Evolutionary conservation across 2,797 vertebrate genomes (phyloP), one percentile per base, ranked within the genome.

Genomic region (Podarcis siculus): DNA sequence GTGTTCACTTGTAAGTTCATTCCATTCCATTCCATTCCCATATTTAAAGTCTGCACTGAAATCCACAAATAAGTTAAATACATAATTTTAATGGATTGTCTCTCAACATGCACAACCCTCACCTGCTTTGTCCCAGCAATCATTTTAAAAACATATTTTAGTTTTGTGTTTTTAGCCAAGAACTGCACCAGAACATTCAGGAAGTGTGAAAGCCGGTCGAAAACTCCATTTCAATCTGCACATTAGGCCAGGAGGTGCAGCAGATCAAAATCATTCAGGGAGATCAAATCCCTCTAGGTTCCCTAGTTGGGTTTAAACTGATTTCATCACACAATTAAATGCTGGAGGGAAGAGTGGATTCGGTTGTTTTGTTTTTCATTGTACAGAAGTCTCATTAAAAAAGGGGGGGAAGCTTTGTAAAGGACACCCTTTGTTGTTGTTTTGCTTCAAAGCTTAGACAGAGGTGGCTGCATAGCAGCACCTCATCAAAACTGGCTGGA

Each of bases 401-500:
- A 42, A 2, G 1, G 42, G 42, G 42, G 42, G 42, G 1, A 9
- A 32, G 30, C 37, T 86, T 32, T 84, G 55, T 49, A 49, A 85
- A 80, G 39, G 75, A 75, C 27, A n/a, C 9, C 17, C 78, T 66
- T 86, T 67, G 84, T 86, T 80, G 78, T 32, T 67, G 61, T 39
- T 66, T 35, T 49, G 73, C 76, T 85, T 85, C 30, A 80, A 72
- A 80, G 25, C 15, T 21, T 21, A 73, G 9, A 64, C 32, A 15
- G 13, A 66, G n/a, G 32, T 35, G 15, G 17, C 37, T 42, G 4
- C n/a, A 42, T 71, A 84, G 8, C 8, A 77, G 6, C 37, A 35
- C 37, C n/a, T 37, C 69, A 73, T 84, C 69, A 35, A 89, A 84
- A 73, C 12, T 37, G 78, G 83, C n/a, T 85, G 67, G 35, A 85